Conservation (phyloP, 1,140 invertebrate species). For the Mercenaria mercenaria region DNA sequence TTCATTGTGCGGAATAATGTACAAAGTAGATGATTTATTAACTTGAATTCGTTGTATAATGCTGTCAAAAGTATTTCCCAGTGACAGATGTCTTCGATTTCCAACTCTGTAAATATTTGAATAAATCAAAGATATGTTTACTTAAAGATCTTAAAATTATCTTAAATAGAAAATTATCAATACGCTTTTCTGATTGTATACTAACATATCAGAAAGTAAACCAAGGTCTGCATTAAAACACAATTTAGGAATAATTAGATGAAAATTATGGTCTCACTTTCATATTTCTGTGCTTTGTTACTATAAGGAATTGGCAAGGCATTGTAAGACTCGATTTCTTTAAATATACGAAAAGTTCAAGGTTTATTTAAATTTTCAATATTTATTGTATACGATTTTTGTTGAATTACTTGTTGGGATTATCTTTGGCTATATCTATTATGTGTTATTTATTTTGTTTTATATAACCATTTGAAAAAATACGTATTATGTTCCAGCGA, state of each 20-base stretch:
- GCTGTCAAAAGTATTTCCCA: neutral
- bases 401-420: too few relatives aligned
- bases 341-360: neutral
- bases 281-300: neutral
- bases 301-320: neutral
- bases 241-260: neutral
- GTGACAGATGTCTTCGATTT: slow-evolving; percentile 17
- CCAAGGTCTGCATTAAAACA: slow-evolving; percentile 22
- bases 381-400: too few relatives aligned
- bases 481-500: too few relatives aligned
- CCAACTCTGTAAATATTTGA: slow-evolving; percentile 27
- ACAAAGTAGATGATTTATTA: too few relatives aligned
- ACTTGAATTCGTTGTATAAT: neutral
- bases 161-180: neutral
- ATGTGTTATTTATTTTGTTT: too few relatives aligned
- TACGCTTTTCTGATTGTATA: neutral
- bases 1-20: too few relatives aligned
- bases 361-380: too few relatives aligned
- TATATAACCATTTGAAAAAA: too few relatives aligned
- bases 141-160: slow-evolving; percentile 13
- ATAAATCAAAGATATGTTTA: slow-evolving; percentile 35
- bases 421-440: too few relatives aligned
- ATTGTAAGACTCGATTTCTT: neutral
- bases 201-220: neutral
- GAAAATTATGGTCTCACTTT: neutral